Conservation (phyloP, 2,113 vertebrate genomes). For the Empidonax traillii region DNA sequence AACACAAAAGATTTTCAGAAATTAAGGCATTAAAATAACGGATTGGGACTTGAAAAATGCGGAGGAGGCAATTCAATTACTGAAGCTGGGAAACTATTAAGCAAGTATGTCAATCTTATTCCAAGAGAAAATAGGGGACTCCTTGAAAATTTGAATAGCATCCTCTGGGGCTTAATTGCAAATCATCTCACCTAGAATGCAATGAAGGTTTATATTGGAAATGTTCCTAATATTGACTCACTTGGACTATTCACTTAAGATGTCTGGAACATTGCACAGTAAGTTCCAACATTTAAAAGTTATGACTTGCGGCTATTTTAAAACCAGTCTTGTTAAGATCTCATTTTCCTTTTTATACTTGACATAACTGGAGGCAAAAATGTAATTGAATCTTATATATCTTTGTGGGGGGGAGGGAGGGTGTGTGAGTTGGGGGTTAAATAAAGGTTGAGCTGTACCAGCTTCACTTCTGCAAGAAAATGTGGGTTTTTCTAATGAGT, state of each 20-base stretch:
- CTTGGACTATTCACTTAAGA: slow-evolving; percentile 22
- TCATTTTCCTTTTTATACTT: slow-evolving; percentile 39
- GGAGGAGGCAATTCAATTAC: slow-evolving; percentile 14
- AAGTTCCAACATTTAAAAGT: slow-evolving; percentile 30
- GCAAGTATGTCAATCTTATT: background rate
- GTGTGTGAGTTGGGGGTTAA: background rate
- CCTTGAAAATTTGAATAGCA: slow-evolving; percentile 15
- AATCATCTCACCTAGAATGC: slow-evolving; percentile 29
- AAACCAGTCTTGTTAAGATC: slow-evolving; percentile 32
- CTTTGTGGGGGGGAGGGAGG: background rate
- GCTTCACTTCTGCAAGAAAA: background rate
- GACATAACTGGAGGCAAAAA: slow-evolving; percentile 31
- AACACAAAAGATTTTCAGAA: background rate
- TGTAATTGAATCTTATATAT: slow-evolving; percentile 12
- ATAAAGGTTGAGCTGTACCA: background rate
- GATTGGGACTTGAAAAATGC: slow-evolving; percentile 18
- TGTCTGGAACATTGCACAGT: background rate
- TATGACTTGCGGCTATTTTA: slow-evolving; percentile 20
- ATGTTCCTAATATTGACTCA: background rate
- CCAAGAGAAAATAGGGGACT: background rate
- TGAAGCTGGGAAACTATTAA: slow-evolving; percentile 3
- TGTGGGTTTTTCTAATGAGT: background rate
- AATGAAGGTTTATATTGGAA: slow-evolving; percentile 29
- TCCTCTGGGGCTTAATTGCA: slow-evolving; percentile 6
- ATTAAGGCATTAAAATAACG: slow-evolving; percentile 33